phyloP scores from a whole-genome alignment of 2,113 vertebrate genomes.

The Macroglossus sobrinus region DNA sequence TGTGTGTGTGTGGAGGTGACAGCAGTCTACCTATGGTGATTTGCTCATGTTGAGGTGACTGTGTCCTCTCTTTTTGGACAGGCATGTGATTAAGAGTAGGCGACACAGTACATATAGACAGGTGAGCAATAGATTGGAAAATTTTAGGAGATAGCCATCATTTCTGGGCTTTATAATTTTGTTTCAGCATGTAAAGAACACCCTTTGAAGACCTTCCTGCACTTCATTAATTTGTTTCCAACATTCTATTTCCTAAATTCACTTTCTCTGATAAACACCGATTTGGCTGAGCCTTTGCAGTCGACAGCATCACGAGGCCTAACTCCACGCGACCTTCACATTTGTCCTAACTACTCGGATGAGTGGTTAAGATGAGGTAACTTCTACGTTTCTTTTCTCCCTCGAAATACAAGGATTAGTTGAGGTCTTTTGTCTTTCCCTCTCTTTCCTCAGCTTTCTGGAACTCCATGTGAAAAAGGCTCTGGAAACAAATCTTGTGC shows the following conservation, averaged over 20 bases:
- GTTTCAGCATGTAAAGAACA: background rate
- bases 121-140: background rate
- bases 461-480: background rate
- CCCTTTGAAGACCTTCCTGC: background rate
- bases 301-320: background rate
- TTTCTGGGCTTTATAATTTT: background rate
- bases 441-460: background rate
- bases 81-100: background rate
- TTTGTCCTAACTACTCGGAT: background rate
- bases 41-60: background rate
- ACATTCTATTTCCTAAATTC: slow-evolving; percentile 1
- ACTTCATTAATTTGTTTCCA: background rate
- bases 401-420: background rate
- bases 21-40: background rate
- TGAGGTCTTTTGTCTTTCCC: background rate
- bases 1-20: no score
- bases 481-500: background rate
- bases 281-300: background rate
- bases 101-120: no score
- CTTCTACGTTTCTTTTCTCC: background rate
- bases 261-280: background rate
- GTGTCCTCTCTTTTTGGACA: background rate
- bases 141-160: background rate
- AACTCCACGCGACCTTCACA: fast-evolving
- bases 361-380: background rate